Evolutionary conservation across 2,113 vertebrate species (phyloP), one percentile per base, ranked within the genome.

Genomic region (Xenopus borealis): DNA sequence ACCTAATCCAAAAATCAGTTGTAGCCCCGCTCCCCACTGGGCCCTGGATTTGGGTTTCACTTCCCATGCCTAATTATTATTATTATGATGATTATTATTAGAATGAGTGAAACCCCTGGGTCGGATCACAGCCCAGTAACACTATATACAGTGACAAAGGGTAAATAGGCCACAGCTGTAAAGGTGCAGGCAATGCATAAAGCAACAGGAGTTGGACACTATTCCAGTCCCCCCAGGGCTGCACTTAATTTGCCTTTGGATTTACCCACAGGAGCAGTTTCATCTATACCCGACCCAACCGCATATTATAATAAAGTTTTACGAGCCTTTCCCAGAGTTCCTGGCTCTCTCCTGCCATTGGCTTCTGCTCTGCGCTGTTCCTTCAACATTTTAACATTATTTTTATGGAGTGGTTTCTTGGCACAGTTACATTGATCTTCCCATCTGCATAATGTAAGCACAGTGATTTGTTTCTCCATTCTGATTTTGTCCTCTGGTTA

Each of bases 261-360:
- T 62, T 75, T 47, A 23, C 65, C 11, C 68, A 52, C 65, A 62
- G 45, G 72, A 75, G 72, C 72, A 46, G 55, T 59, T 30, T 13
- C 66, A 47, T 23, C 12, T 75, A 68, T 52, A 20, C 57, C 30
- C 12, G 68, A 65, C 55, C 64, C 27, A 40, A 52, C 33, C 72
- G 52, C 72, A 68, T 75, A 75, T 75, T 68, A 75, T 68, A 52
- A 52, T 75, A 75, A 68, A 68, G 55, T 75, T 75, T 75, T 68
- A 75, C 52, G 65, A 59, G 62, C 59, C 10, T 75, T 62, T 75
- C 72, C 69, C 72, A 68, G 65, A 19, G 44, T 65, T 33, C 55
- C 58, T 68, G n/a, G 50, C 61, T 65, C 61, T 68, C 61, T 57
- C 62, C 64, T 47, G 20, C n/a, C 55, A 64, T 11, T 18, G 40